These are phyloP conservation scores for Mya arenaria DNA, from an alignment of 1,140 invertebrate species.

Conservation along the genomic window DNA sequence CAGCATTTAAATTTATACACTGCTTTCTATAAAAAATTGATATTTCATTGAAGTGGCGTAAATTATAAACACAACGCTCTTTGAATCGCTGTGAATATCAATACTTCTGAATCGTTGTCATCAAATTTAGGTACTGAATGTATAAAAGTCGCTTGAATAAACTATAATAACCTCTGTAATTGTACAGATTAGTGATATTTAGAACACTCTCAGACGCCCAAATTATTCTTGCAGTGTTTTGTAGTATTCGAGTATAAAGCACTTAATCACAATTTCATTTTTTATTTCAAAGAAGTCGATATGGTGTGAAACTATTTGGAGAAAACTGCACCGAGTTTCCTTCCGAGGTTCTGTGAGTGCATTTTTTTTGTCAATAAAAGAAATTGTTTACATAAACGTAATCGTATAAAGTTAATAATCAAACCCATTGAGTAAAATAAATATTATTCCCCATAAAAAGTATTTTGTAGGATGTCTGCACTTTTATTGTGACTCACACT, in stretches of 20 bases:
- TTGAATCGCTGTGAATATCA: conserved; percentile 16
- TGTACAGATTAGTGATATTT: conserved; percentile 21
- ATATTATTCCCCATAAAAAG: no score
- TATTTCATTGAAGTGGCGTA: conserved; percentile 29
- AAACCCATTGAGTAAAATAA: background rate
- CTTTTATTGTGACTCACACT: no score
- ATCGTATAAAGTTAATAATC: background rate
- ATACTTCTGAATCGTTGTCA: background rate
- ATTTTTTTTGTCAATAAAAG: background rate
- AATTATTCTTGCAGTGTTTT: conserved; percentile 47
- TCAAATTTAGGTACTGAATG: conserved; percentile 23
- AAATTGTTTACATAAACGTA: background rate
- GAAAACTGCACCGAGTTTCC: background rate
- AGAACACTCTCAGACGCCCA: conserved; percentile 30
- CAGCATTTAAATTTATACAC: background rate
- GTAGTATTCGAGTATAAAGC: conserved; percentile 32
- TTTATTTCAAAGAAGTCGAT: background rate
- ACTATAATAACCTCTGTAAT: conserved; percentile 24
- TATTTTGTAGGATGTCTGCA: no score
- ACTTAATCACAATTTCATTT: conserved; percentile 22
- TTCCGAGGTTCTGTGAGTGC: background rate
- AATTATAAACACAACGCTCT: conserved; percentile 33
- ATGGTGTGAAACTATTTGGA: background rate
- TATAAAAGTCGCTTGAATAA: conserved; percentile 41
- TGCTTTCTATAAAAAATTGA: conserved; percentile 14